Conservation (phyloP, 2,113 vertebrate species). For the Dipodomys merriami region DNA sequence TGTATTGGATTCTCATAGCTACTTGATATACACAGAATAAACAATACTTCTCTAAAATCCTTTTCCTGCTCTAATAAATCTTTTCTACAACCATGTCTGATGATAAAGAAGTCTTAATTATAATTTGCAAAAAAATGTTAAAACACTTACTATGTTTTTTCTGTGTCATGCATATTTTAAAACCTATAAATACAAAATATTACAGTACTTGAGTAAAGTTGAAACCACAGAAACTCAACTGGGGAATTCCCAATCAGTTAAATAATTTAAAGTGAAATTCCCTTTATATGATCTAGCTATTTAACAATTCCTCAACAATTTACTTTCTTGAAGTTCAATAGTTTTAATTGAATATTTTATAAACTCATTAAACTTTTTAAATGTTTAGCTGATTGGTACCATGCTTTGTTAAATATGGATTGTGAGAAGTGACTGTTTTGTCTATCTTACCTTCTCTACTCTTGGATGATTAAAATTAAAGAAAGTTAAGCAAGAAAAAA, state of each 20-base stretch:
- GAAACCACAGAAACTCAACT: not conserved
- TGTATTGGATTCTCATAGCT: not conserved
- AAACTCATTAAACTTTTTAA: not conserved
- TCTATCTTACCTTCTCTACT: not conserved
- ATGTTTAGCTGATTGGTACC: not conserved
- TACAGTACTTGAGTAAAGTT: not conserved
- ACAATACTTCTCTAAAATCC: not conserved
- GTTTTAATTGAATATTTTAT: not conserved
- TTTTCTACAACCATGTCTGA: not conserved
- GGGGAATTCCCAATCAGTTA: not conserved
- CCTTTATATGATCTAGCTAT: not conserved
- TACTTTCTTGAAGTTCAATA: not conserved
- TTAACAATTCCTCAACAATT: not conserved
- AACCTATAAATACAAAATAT: not conserved
- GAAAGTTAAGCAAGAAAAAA: not conserved
- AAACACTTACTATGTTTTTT: not conserved
- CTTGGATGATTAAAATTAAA: not conserved
- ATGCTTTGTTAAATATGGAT: not conserved
- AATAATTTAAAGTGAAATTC: conserved; percentile 28
- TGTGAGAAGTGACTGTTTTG: not conserved
- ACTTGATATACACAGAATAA: not conserved
- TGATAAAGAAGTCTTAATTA: not conserved
- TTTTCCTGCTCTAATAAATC: not conserved
- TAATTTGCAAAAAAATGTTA: not conserved
- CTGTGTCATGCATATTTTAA: not conserved